These are phyloP conservation scores for Phasianus colchicus DNA, from an alignment of 2,113 vertebrate genomes.

Conservation along the genomic window DNA sequence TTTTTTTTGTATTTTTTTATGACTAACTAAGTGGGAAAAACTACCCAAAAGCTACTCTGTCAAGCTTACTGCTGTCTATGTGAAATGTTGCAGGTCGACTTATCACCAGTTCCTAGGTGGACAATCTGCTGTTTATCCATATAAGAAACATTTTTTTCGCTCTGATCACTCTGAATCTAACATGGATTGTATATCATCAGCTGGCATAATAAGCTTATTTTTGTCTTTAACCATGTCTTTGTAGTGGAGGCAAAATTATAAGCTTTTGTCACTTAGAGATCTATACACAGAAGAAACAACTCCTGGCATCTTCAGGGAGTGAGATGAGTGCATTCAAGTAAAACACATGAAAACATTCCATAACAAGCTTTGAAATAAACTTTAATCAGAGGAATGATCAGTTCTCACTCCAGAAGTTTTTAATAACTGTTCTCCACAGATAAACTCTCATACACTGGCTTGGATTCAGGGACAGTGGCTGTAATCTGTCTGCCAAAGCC, in stretches of 20 bases:
- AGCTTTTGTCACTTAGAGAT: conserved; percentile 23
- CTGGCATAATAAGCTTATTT: conserved; percentile 33
- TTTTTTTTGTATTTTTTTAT: neutral
- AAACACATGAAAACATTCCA: neutral
- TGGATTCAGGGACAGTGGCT: neutral
- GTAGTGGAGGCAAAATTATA: neutral
- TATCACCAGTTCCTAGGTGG: conserved; percentile 30
- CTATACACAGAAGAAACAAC: neutral
- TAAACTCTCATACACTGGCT: neutral
- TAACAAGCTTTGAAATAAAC: neutral
- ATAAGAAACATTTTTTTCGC: neutral
- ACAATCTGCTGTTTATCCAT: neutral
- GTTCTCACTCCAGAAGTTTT: neutral
- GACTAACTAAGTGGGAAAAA: neutral
- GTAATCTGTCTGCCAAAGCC: conserved; percentile 9
- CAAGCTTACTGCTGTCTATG: neutral
- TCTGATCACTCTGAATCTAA: neutral
- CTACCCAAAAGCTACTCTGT: neutral
- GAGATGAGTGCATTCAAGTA: neutral
- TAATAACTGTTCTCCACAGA: neutral
- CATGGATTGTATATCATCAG: neutral
- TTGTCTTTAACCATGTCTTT: conserved; percentile 24
- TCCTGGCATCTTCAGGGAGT: neutral
- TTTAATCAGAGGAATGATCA: conserved; percentile 11
- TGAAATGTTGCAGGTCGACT: neutral